A percentile compares a stretch with the other conserved stretches of the same genome.
These are phyloP conservation scores for Pseudorasbora parva DNA, from an alignment of 2,113 vertebrate species.

Conservation along the genomic window DNA sequence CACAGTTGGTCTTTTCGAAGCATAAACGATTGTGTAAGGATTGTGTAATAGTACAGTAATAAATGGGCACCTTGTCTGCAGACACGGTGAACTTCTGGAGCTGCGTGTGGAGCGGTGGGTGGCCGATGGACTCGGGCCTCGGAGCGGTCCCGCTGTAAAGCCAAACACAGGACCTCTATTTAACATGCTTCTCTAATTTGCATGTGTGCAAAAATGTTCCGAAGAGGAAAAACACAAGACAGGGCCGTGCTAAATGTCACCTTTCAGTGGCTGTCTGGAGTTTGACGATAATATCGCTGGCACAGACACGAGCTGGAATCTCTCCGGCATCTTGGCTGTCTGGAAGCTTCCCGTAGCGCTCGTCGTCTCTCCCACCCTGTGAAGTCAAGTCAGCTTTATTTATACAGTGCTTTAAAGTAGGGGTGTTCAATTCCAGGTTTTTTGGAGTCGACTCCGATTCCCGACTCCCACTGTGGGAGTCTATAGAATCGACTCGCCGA, in stretches of 20 bases:
- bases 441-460: too few relatives aligned
- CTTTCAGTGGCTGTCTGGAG: constrained; percentile 67
- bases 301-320: constrained; percentile 51
- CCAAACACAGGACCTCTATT: constrained; percentile 69
- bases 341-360: constrained; percentile 52
- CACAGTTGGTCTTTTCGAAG: background rate
- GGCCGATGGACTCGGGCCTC: constrained; percentile 64
- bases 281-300: constrained; percentile 64
- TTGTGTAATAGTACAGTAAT: constrained; percentile 38
- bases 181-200: constrained; percentile 37
- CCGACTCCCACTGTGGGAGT: too few relatives aligned
- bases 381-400: constrained; percentile 5
- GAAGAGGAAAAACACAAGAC: background rate
- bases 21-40: constrained; percentile 36
- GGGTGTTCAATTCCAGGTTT: too few relatives aligned
- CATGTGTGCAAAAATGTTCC: constrained; percentile 3
- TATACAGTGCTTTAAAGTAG: background rate
- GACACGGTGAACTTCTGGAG: constrained; percentile 79
- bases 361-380: constrained; percentile 53
- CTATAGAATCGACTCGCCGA: too few relatives aligned
- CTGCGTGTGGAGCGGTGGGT: constrained; percentile 72
- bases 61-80: constrained; percentile 76
- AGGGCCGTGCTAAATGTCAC: constrained; percentile 63
- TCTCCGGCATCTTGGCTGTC: constrained; percentile 46
- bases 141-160: constrained; percentile 66